Evolutionary conservation across 2,113 vertebrate genomes (phyloP), one percentile per base, ranked within the genome.

Genomic region (Cyphomyrus discorhynchus): DNA sequence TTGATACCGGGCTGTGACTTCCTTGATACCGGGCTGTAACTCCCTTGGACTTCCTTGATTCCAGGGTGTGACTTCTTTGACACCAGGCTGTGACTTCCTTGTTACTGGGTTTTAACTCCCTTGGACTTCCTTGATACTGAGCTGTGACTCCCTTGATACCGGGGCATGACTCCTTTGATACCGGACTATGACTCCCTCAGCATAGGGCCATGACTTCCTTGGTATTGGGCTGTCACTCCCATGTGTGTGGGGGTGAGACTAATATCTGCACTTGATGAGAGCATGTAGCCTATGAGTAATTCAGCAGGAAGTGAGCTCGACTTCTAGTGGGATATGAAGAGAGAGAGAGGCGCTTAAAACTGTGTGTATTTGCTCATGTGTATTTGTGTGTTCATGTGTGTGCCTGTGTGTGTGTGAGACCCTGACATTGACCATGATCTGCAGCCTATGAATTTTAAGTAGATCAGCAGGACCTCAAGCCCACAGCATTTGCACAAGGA

Each of bases 401-500:
- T 86, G 47, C 3, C 1, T 86, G 84, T 27, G 84, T 52, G 10
- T 53, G 11, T 19, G 10, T 53, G 24, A 52, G 2, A 90, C 52
- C 90, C 53, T 52, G 53, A 88, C 86, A 89, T 88, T 83, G 42
- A 90, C 88, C 80, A 9, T 31, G 70, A 92, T 88, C 89, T 91
- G 74, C 49, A 89, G 82, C 77, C 83, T 93, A 91, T 93, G 90
- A 91, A 91, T 91, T 92, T 92, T 85, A 91, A 93, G 88, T 91
- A 91, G 90, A 93, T 93, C 92, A 86, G 90, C 90, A 86, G 42
- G 74, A 90, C 88, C 58, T 82, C 35, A 47, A 91, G 88, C 85
- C 82, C 74, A 89, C 88, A 49, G 45, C 24, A 66, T 31, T 82
- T 46, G 10, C 70, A 46, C 27, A 1, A 53, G 7, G 70, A 45